These are phyloP conservation scores for Drosophila oshimai DNA, from an alignment of 1,140 invertebrate species.

Conservation along the genomic window DNA sequence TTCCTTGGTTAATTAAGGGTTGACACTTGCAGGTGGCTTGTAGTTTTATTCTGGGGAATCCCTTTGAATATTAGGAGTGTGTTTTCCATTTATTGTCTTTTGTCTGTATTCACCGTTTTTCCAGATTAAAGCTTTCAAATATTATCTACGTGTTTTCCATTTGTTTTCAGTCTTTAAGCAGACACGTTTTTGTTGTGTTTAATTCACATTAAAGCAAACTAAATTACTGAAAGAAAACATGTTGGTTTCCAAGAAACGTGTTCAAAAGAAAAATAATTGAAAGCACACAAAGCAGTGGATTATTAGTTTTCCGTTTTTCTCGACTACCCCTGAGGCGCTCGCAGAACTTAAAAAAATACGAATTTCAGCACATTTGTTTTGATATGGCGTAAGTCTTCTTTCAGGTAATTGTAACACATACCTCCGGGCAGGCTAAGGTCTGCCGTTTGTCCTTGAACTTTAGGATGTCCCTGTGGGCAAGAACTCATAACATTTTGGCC, in stretches of 20 bases:
- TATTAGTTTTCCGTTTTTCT: constrained; percentile 12
- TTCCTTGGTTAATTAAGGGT: background rate
- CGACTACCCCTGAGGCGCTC: background rate
- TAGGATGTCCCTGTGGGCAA: constrained; percentile 7
- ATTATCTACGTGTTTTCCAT: too few relatives aligned
- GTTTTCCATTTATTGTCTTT: too few relatives aligned
- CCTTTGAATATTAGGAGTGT: background rate
- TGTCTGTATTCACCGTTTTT: too few relatives aligned
- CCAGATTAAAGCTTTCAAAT: too few relatives aligned
- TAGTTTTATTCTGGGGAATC: background rate
- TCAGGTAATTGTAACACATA: constrained; percentile 12
- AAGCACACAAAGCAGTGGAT: constrained; percentile 15
- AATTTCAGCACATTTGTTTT: constrained; percentile 2
- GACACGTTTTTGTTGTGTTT: background rate
- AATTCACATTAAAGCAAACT: background rate
- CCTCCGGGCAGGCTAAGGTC: background rate
- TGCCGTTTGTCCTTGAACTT: constrained; percentile 42
- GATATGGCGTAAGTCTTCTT: background rate
- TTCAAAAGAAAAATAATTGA: constrained; percentile 19
- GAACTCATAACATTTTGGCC: constrained; percentile 14
- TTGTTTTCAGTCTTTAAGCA: background rate
- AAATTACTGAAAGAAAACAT: constrained; percentile 3
- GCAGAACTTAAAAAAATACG: background rate
- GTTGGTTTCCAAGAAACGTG: constrained; percentile 4
- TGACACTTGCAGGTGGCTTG: background rate